Conservation (phyloP, 2,113 vertebrate genomes). For the Pipra filicauda region DNA sequence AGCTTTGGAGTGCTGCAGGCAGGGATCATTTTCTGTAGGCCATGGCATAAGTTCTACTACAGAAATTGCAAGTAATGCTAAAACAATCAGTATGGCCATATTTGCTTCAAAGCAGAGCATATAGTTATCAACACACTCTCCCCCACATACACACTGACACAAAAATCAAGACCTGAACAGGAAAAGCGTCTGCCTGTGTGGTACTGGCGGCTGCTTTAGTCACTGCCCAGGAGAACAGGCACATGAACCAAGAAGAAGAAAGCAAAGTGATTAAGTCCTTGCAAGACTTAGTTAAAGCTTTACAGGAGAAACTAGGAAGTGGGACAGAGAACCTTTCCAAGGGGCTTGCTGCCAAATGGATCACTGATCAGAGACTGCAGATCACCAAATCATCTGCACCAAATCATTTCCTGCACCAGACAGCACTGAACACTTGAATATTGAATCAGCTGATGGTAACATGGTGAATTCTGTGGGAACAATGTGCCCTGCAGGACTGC, state of each 20-base stretch:
- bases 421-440: conserved; percentile 60
- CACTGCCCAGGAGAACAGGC: background rate
- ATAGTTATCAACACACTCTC: background rate
- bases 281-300: background rate
- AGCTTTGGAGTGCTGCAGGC: background rate
- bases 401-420: conserved; percentile 39
- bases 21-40: background rate
- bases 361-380: background rate
- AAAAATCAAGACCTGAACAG: background rate
- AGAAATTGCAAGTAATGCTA: background rate
- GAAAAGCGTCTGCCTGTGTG: background rate
- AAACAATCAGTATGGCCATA: background rate
- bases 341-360: background rate
- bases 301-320: background rate
- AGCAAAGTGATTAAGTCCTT: background rate
- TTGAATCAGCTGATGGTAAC: conserved; percentile 58
- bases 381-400: background rate
- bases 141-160: background rate
- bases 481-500: conserved; percentile 52
- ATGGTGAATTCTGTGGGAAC: conserved; percentile 64
- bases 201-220: background rate
- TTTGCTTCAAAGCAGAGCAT: background rate
- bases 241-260: background rate
- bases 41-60: background rate
- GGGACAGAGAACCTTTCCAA: background rate